A percentile compares a stretch with the other conserved stretches of the same genome.
phyloP scores from a whole-genome alignment of 1,140 invertebrate genomes.

The Solen grandis region DNA sequence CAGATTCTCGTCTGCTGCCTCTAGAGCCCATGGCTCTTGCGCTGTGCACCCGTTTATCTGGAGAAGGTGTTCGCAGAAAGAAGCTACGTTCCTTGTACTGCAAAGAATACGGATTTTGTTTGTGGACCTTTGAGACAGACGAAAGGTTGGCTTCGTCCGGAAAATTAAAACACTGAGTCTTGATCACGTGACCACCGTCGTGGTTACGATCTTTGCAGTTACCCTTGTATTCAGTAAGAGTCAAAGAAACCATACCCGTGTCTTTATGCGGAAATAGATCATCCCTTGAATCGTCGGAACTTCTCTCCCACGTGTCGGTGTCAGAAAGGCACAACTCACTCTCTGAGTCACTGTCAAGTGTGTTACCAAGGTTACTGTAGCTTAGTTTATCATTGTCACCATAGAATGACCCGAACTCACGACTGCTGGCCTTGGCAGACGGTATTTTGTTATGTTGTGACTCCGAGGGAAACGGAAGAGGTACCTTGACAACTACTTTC shows the following conservation, averaged over 20 bases:
- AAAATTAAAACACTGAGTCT: too few relatives aligned
- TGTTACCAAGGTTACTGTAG: too few relatives aligned
- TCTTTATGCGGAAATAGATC: too few relatives aligned
- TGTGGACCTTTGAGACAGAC: not conserved
- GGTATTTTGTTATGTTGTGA: too few relatives aligned
- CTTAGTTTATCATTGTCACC: too few relatives aligned
- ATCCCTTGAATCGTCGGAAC: not conserved
- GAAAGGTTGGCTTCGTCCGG: conserved; percentile 31
- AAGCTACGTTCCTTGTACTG: conserved; percentile 40
- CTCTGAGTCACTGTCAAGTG: too few relatives aligned
- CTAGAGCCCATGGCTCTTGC: not conserved
- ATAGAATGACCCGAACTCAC: conserved; percentile 15
- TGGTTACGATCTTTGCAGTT: too few relatives aligned
- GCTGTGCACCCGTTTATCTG: not conserved
- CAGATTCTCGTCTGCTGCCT: not conserved
- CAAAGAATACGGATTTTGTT: conserved; percentile 29
- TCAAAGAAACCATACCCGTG: too few relatives aligned
- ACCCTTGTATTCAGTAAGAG: too few relatives aligned
- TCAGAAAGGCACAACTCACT: too few relatives aligned
- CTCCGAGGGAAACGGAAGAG: too few relatives aligned
- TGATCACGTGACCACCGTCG: too few relatives aligned
- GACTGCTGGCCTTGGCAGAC: conserved; percentile 23
- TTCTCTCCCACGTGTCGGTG: not conserved
- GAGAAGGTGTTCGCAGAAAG: not conserved
- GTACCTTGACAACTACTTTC: conserved; percentile 32